Evolutionary conservation across 2,888 invertebrate species (phyloP), one percentile per base, ranked within the genome.

Genomic region (Melipona beecheii): DNA sequence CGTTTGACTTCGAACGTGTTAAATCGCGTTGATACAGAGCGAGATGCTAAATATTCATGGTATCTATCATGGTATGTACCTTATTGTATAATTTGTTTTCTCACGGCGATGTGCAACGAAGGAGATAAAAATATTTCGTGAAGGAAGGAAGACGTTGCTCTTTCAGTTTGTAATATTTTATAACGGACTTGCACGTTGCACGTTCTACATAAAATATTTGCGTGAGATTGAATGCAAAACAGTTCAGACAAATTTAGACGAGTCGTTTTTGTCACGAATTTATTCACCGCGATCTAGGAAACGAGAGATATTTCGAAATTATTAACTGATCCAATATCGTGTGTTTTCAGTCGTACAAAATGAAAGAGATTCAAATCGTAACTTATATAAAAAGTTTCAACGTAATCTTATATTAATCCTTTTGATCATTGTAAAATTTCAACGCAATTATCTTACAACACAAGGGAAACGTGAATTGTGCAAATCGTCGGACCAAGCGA

Each of bases 201-300:
- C 70, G 54, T 31, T 49, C 65, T 50, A 54, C 31, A 64, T 24
- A 78, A 70, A 27, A n/a, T 43, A 78, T 50, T 43, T 50, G 27
- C 43, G 52, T 50, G 56, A 31, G 27, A 64, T n/a, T 27, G 65
- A 52, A 58, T 27, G 19, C 24, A 13, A n/a, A 31, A 24, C 71
- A 49, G 17, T 19, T n/a, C n/a, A 27, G 24, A 24, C 27, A 36
- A 64, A 73, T 82, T 74, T 71, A 70, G 36, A 49, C 54, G 0
- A 0, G 17, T n/a, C 19, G 24, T 66, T 24, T 24, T 24, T 19
- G 21, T 11, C 21, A 19, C 4, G 4, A 50, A 2, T 17, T 50
- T 68, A 11, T 11, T 68, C 4, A 2, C 13, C 27, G 50, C 24
- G 1, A 66, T 11, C 24, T 24, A 49, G 9, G 11, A 13, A 11